Base-by-base conservation (phyloP, 1,140 invertebrate species). In the Melipona quadrifasciata region DNA sequence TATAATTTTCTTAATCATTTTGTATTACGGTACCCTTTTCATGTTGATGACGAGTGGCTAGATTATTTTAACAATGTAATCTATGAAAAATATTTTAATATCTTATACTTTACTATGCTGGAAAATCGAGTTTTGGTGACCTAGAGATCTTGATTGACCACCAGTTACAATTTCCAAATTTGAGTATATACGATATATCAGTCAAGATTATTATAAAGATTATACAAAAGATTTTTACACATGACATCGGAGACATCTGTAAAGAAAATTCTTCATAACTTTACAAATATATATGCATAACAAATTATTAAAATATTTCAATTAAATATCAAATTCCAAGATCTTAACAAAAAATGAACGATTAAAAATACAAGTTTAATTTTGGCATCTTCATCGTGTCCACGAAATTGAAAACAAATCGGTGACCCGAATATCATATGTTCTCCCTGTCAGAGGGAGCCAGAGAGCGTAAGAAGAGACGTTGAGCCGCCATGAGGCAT, bases 391-490 rank as follows among this genome's bases (percentile, higher is more conserved):
- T 31, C 8, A 19, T 64, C 53, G 10, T 34, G 47, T 19, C 8
- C 51, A n/a, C 16, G 34, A 64, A 61, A 79, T 84, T 34, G 5
- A 24, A 79, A 57, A 70, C 67, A 78, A 79, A 71, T 72, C 76
- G 57, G 55, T 84, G 67, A 78, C 82, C 82, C 67, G 82, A 79
- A 71, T 79, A 67, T 79, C 76, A 68, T 58, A 24, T 16, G 57
- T 12, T 24, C 55, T 75, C 6, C 19, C 65, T 82, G 65, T 81
- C 71, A 65, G 70, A 86, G 79, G 73, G 67, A 82, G 65, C 80
- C 77, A 86, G 84, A 68, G 79, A 82, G 53, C 65, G 21, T 17
- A 39, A 74, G 74, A 65, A 75, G 79, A 81, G 71, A 81, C 31
- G 57, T 58, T 24, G 82, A 31, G 58, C 58, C 12, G 21, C 53